Evolutionary conservation across 2,797 vertebrate species (phyloP).

Genomic region (Pipistrellus pygmaeus): DNA sequence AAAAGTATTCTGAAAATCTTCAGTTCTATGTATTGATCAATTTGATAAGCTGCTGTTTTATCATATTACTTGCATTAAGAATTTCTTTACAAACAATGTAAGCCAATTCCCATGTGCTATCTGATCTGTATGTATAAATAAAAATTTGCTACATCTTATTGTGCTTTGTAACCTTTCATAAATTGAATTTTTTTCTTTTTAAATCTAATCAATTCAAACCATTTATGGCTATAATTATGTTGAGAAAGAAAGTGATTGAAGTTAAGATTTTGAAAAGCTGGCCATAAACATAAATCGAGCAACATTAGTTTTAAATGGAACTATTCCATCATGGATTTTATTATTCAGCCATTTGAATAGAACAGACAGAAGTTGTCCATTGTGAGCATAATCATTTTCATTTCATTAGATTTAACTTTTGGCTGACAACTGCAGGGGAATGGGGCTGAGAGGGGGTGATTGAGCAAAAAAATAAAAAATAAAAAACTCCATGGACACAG

Average conservation of each 20-base stretch:
- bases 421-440: background rate
- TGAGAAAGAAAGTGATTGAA: slow-evolving; percentile 63
- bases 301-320: slow-evolving; percentile 67
- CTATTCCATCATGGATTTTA: slow-evolving; percentile 25
- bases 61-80: slow-evolving; percentile 58
- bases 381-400: background rate
- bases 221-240: slow-evolving; percentile 59
- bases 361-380: slow-evolving; percentile 44
- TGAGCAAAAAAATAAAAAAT: background rate
- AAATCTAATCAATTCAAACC: slow-evolving; percentile 69
- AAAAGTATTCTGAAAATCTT: slow-evolving; percentile 52
- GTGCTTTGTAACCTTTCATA: slow-evolving; percentile 57
- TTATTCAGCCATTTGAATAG: slow-evolving; percentile 54
- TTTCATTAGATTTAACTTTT: slow-evolving; percentile 67
- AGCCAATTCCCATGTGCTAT: slow-evolving; percentile 50
- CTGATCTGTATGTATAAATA: slow-evolving; percentile 64
- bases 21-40: slow-evolving; percentile 25
- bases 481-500: background rate
- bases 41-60: slow-evolving; percentile 58
- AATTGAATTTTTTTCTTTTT: slow-evolving; percentile 73
- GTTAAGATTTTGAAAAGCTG: slow-evolving; percentile 65
- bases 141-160: slow-evolving; percentile 65
- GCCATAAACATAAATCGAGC: slow-evolving; percentile 68
- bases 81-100: slow-evolving; percentile 57
- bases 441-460: background rate